Conservation (phyloP, 2,888 invertebrate species). For the Drosophila subsilvestris region DNA sequence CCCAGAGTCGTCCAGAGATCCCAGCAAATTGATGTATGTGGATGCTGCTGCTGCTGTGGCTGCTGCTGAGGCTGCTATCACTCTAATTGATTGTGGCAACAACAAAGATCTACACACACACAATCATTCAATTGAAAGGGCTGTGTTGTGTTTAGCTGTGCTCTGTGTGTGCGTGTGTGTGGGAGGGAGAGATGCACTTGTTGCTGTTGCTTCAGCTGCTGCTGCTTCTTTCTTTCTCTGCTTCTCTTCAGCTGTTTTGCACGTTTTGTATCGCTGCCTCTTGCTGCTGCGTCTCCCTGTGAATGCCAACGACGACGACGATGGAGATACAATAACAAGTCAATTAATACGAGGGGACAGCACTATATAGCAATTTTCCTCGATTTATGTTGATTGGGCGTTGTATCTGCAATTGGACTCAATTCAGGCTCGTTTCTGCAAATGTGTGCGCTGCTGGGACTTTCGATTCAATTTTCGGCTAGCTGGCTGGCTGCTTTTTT, state of each 20-base stretch:
- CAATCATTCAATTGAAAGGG: constrained; percentile 29
- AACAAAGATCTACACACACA: constrained; percentile 45
- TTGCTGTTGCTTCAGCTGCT: constrained; percentile 35
- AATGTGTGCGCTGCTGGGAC: constrained; percentile 28
- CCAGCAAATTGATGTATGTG: constrained; percentile 29
- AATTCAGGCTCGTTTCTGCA: constrained; percentile 47
- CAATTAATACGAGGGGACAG: constrained; percentile 61
- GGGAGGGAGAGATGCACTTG: constrained; percentile 6
- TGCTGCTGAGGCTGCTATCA: constrained; percentile 46
- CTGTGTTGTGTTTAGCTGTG: constrained; percentile 5
- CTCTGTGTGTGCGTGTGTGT: background rate
- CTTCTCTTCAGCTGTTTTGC: constrained; percentile 70
- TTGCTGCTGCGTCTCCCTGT: constrained; percentile 52
- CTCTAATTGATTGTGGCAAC: constrained; percentile 63
- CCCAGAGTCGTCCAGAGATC: constrained; percentile 10
- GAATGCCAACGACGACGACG: constrained; percentile 47
- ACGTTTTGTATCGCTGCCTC: constrained; percentile 55
- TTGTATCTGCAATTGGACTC: constrained; percentile 63
- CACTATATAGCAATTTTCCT: constrained; percentile 57
- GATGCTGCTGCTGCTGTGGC: constrained; percentile 26
- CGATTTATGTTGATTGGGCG: constrained; percentile 63
- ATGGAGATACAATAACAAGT: constrained; percentile 66
- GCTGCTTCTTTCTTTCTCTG: constrained; percentile 45
- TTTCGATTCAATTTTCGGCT: constrained; percentile 26
- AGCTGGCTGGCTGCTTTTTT: constrained; percentile 43